Percentiles rank a stretch among this genome's conserved stretches.
Conservation (phyloP, 2,888 invertebrate genomes). For the Himalopsyche kuldschensis region DNA sequence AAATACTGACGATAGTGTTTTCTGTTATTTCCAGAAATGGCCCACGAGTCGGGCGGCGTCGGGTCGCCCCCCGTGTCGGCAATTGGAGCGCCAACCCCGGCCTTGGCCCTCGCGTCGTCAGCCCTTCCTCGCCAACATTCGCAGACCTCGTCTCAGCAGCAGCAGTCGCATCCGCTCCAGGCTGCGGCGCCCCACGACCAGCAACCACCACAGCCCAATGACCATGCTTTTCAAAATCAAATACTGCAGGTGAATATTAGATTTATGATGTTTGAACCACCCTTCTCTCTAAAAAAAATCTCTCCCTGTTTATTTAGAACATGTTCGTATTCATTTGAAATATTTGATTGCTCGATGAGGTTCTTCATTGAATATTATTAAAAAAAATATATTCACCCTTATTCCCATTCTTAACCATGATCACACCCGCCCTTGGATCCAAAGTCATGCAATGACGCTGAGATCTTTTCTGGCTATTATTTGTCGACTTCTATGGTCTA, state of each 20-base stretch:
- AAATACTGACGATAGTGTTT: conserved; percentile 1
- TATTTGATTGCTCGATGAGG: too few species aligned
- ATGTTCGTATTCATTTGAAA: too few species aligned
- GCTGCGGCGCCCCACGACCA: conserved; percentile 54
- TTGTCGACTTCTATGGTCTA: too few species aligned
- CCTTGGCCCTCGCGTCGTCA: conserved; percentile 53
- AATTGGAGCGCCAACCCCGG: conserved; percentile 48
- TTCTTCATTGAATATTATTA: too few species aligned
- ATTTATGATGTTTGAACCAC: neutral
- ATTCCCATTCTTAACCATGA: too few species aligned
- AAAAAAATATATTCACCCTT: too few species aligned
- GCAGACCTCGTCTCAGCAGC: conserved; percentile 49
- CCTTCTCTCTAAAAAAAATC: neutral
- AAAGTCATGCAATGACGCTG: too few species aligned
- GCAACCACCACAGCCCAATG: conserved; percentile 60
- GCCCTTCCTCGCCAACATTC: conserved; percentile 49
- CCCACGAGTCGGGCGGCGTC: conserved; percentile 50
- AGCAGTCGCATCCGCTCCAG: conserved; percentile 58
- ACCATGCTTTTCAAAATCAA: conserved; percentile 68
- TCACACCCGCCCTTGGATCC: too few species aligned
- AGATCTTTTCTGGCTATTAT: too few species aligned
- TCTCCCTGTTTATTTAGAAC: too few species aligned
- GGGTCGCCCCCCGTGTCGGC: conserved; percentile 55
- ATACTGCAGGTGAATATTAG: conserved; percentile 63
- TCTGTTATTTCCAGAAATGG: conserved; percentile 51